These are phyloP conservation scores for Mayetiola destructor DNA, from an alignment of 2,888 invertebrate species.

Conservation along the genomic window DNA sequence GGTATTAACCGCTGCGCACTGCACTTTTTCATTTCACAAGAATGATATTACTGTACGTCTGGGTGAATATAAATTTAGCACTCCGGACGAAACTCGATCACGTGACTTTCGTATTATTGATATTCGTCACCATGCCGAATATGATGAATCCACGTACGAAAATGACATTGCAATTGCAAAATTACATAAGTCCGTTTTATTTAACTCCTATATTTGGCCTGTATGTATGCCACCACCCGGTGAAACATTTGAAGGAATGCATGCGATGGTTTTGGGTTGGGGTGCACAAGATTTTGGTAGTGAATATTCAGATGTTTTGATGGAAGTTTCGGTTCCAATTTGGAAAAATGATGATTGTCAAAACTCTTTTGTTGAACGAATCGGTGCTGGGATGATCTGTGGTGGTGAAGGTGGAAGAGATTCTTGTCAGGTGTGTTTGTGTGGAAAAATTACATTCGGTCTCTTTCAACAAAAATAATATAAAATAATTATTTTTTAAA, in stretches of 20 bases:
- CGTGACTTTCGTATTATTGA: conserved; percentile 53
- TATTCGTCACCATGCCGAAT: conserved; percentile 52
- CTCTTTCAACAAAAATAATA: background rate
- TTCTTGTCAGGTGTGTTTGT: conserved; percentile 59
- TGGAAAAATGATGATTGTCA: conserved; percentile 56
- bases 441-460: no score
- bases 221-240: conserved; percentile 62
- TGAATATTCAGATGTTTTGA: conserved; percentile 48
- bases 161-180: conserved; percentile 66
- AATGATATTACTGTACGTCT: conserved; percentile 53
- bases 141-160: conserved; percentile 49
- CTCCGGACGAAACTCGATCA: conserved; percentile 50
- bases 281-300: conserved; percentile 60
- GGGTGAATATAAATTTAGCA: conserved; percentile 66
- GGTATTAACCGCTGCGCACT: conserved; percentile 44
- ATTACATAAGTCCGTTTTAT: conserved; percentile 48
- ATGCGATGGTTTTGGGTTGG: conserved; percentile 63
- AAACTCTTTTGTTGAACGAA: conserved; percentile 44
- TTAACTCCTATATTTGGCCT: conserved; percentile 70
- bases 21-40: conserved; percentile 39
- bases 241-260: conserved; percentile 43
- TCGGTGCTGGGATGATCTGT: conserved; percentile 56
- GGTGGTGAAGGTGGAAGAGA: conserved; percentile 72
- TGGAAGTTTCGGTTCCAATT: conserved; percentile 65
- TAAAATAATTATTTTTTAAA: background rate